Percentiles rank a stretch among this genome's conserved stretches.
phyloP scores from a whole-genome alignment of 2,113 vertebrate genomes.

The Donacobius atricapilla region DNA sequence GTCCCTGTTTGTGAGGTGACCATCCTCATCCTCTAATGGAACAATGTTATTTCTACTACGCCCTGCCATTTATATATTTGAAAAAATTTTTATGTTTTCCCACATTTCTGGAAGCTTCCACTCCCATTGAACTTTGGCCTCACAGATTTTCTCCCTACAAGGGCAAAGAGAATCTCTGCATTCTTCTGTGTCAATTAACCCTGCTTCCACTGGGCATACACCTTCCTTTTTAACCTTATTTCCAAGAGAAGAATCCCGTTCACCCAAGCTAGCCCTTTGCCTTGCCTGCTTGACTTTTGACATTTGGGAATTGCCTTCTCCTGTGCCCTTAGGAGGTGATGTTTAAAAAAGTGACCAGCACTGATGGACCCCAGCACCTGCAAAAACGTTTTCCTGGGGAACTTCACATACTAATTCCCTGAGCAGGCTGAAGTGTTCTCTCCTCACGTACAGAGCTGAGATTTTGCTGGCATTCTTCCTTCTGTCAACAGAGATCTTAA shows the following conservation, averaged over 20 bases:
- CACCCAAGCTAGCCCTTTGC: background rate
- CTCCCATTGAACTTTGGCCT: background rate
- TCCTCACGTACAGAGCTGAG: background rate
- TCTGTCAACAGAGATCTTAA: background rate
- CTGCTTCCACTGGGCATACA: background rate
- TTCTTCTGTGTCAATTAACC: background rate
- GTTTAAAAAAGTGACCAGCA: background rate
- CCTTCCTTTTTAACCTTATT: background rate
- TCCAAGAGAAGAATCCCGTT: background rate
- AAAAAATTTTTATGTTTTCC: background rate
- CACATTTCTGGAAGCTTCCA: background rate
- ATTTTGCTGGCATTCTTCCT: background rate
- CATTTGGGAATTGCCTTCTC: background rate
- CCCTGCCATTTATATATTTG: background rate
- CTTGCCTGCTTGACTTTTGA: background rate
- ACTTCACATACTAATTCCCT: background rate
- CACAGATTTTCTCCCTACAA: background rate
- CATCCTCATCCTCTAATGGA: background rate
- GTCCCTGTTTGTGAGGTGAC: background rate
- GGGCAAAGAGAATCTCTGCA: background rate
- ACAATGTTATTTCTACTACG: background rate
- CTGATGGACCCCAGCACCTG: background rate
- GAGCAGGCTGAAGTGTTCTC: background rate
- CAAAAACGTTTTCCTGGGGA: background rate
- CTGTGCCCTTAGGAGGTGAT: background rate